Base-by-base conservation (phyloP, 2,113 vertebrate species). In the Seriola quinqueradiata region DNA sequence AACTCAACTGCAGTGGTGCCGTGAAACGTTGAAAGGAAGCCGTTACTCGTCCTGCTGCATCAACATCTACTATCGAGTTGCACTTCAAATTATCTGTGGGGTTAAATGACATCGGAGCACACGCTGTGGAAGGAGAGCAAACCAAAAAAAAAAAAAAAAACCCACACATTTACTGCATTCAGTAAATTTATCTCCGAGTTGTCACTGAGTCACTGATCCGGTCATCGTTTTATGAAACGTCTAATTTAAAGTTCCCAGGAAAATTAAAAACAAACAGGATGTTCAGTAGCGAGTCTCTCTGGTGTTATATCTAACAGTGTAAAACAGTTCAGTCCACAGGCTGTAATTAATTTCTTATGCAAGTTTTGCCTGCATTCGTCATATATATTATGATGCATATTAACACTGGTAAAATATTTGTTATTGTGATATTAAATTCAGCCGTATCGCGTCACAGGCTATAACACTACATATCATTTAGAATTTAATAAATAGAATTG, bases 1-100 rank as follows among this genome's bases (percentile, higher is more conserved):
- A 74, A 75, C 85, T 89, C 60, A 38, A 69, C 72, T 23, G 67
- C 79, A 19, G 50, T 38, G 55, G 82, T 77, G 72, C 65, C 60
- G 13, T 52, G 69, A 77, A 81, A 80, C 52, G 73, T 88, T 90
- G 67, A 86, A 89, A 79, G 83, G 79, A 88, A 82, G 75, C 82
- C 90, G 81, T 83, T 84, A 83, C 55, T 63, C 52, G 67, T 88
- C 75, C 64, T 57, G 63, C 83, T 78, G 70, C 86, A 84, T 87
- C 75, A 83, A 79, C 77, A 48, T 87, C 72, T 69, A 44, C 19
- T 59, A 59, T 50, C 65, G 69, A 57, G 81, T 78, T 75, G 74
- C 54, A 48, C 70, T 78, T 79, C 36, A 67, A 69, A 79, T 86
- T 48, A 79, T 70, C 60, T 70, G 70, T 55, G 72, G 54, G 25